Evolutionary conservation across 2,113 vertebrate species (phyloP).

Genomic region (Shinisaurus crocodilurus): DNA sequence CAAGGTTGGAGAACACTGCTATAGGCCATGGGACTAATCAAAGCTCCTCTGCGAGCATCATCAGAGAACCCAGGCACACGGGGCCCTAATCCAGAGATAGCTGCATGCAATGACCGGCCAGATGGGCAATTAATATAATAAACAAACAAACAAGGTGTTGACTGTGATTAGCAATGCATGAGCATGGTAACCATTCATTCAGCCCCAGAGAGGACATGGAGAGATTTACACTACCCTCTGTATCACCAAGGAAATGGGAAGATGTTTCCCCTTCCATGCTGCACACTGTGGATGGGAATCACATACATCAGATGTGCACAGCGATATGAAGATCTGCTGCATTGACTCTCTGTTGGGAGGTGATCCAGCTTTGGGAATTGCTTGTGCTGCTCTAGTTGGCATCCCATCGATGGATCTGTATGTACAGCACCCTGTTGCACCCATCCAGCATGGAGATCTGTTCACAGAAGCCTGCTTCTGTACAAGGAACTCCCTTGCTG

Average conservation of each 20-base stretch:
- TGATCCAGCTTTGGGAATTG: background rate
- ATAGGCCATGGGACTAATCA: background rate
- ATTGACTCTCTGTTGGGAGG: background rate
- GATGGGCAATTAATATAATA: no score
- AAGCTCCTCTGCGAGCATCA: background rate
- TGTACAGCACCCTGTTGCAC: background rate
- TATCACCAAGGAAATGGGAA: no score
- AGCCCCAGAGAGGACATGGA: background rate
- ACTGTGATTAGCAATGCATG: no score
- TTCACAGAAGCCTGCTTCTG: background rate
- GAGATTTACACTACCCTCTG: background rate
- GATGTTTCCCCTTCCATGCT: no score
- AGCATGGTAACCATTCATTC: background rate
- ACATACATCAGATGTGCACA: no score
- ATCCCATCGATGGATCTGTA: no score
- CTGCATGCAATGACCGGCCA: background rate
- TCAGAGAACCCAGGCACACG: background rate
- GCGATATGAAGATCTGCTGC: no score
- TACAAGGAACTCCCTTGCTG: background rate
- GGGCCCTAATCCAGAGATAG: background rate
- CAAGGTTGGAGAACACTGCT: no score
- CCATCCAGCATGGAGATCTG: background rate
- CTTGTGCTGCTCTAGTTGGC: no score
- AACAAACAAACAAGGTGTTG: no score
- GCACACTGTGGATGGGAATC: no score